Conservation (phyloP, 2,113 vertebrate genomes). For the Eira barbara region DNA sequence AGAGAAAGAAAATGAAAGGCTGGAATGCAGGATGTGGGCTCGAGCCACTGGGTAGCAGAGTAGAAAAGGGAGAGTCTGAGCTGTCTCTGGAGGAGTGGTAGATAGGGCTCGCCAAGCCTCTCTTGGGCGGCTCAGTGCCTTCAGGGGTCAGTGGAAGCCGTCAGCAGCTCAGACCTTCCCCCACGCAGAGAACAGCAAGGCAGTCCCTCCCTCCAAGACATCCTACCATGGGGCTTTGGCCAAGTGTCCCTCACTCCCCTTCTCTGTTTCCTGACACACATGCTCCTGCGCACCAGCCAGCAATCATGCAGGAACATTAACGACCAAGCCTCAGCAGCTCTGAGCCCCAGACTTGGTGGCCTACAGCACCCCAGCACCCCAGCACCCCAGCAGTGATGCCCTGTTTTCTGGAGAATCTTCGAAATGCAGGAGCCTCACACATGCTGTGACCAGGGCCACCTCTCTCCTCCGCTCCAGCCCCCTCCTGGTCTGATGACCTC, state of each 20-base stretch:
- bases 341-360: not conserved
- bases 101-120: not conserved
- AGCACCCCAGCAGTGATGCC: not conserved
- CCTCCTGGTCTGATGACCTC: not conserved
- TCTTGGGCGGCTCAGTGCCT: too few species aligned
- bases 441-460: not conserved
- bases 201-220: not conserved
- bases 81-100: not conserved
- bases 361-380: rapidly evolving
- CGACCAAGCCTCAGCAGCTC: not conserved
- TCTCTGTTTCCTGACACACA: not conserved
- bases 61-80: not conserved
- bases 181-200: not conserved
- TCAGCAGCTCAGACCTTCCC: not conserved
- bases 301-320: not conserved
- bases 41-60: not conserved
- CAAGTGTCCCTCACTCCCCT: not conserved
- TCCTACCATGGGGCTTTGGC: not conserved
- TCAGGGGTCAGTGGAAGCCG: not conserved
- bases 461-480: not conserved
- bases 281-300: not conserved
- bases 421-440: not conserved
- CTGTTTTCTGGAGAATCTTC: not conserved
- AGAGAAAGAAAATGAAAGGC: not conserved
- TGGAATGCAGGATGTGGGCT: not conserved